Conservation (phyloP, 2,888 invertebrate genomes). For the Mesorhabditis sp. region DNA sequence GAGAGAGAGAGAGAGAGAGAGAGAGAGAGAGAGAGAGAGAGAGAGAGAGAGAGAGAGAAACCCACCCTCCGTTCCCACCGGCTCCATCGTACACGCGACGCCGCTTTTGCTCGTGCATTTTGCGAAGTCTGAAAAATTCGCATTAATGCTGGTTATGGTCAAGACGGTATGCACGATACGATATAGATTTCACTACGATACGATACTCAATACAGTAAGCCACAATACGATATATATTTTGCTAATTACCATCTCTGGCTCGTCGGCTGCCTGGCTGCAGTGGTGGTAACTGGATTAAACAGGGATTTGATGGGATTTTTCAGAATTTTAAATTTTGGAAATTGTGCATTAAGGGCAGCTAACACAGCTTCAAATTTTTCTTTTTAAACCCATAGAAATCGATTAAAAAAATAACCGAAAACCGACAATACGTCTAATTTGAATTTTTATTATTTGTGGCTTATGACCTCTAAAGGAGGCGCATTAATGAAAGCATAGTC, state of each 20-base stretch:
- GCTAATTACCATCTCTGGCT: neutral
- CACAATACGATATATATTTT: no score
- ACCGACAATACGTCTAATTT: no score
- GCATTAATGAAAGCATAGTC: no score
- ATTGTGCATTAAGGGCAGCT: neutral
- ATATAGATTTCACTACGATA: no score
- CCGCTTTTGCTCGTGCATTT: conserved; percentile 40
- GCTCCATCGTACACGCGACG: conserved; percentile 20
- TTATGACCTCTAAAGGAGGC: no score
- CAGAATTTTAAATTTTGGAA: no score
- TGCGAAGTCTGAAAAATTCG: conserved; percentile 30
- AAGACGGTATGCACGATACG: no score
- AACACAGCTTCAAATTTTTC: neutral
- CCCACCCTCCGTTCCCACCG: conserved; percentile 17
- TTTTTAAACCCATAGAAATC: neutral
- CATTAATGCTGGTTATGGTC: neutral
- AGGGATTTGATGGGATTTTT: no score
- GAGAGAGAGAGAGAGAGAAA: conserved; percentile 6
- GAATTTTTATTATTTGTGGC: no score
- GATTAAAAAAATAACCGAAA: no score
- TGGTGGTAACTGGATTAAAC: conserved; percentile 4
- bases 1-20: conserved; percentile 8
- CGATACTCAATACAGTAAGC: no score
- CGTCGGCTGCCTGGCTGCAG: neutral
- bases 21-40: conserved; percentile 7